A percentile compares a stretch with the other conserved stretches of the same genome.
Conservation (phyloP, 2,888 invertebrate species). For the Apomyelois bistriatella region DNA sequence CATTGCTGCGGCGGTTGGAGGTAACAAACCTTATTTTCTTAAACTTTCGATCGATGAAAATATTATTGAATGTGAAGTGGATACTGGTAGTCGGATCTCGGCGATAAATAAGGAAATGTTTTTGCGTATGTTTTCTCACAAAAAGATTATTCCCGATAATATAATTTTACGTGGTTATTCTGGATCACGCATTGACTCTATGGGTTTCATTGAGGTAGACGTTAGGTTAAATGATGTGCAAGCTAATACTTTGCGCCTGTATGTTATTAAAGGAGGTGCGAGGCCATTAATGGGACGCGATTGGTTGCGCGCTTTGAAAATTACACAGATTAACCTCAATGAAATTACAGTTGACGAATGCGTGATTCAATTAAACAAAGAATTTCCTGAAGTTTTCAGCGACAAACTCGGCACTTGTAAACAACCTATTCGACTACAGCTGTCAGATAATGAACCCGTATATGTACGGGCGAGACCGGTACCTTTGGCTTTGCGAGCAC, state of each 20-base stretch:
- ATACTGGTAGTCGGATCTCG: background rate
- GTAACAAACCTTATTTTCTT: background rate
- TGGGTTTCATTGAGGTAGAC: background rate
- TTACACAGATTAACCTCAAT: background rate
- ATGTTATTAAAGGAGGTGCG: background rate
- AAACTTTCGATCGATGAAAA: background rate
- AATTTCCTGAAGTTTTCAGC: slow-evolving; percentile 22
- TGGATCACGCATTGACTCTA: background rate
- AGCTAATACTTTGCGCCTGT: background rate
- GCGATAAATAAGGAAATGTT: background rate
- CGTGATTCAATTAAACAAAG: background rate
- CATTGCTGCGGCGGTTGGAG: background rate
- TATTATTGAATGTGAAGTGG: background rate
- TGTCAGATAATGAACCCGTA: slow-evolving; percentile 18
- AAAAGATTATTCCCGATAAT: background rate
- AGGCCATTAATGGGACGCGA: background rate
- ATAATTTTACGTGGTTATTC: background rate
- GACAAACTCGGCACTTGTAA: slow-evolving; percentile 20
- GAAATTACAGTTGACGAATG: background rate
- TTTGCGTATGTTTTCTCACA: background rate
- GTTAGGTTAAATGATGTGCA: background rate
- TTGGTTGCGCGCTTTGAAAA: background rate
- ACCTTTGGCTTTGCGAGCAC: slow-evolving; percentile 17
- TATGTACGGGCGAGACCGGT: slow-evolving; percentile 19
- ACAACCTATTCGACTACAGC: slow-evolving; percentile 16